phyloP scores from a whole-genome alignment of 1,140 invertebrate genomes.

The Medauroidea extradentata region DNA sequence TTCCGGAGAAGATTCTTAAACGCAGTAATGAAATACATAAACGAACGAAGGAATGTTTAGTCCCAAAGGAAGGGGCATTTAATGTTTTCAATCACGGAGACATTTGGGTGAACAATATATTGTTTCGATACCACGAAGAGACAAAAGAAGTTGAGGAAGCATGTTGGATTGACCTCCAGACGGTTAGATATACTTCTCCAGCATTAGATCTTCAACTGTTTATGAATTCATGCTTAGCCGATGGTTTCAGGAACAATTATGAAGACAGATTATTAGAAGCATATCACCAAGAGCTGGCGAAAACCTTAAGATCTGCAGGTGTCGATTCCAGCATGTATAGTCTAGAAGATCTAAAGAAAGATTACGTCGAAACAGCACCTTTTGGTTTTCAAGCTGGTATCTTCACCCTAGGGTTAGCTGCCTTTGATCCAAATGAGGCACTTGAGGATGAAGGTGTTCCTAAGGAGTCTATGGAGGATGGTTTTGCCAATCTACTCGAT shows the following conservation, averaged over 20 bases:
- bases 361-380: constrained; percentile 28
- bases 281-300: constrained; percentile 35
- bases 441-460: constrained; percentile 25
- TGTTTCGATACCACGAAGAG: constrained; percentile 38
- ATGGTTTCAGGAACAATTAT: constrained; percentile 36
- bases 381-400: constrained; percentile 34
- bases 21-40: not conserved
- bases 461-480: not conserved
- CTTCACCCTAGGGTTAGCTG: constrained; percentile 29
- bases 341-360: constrained; percentile 35
- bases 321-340: constrained; percentile 42
- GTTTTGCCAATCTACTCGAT: too few relatives aligned
- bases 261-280: constrained; percentile 41
- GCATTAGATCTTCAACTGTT: constrained; percentile 54
- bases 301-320: constrained; percentile 37
- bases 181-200: constrained; percentile 44
- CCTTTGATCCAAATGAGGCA: constrained; percentile 25
- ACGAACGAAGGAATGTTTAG: not conserved
- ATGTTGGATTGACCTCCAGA: constrained; percentile 41
- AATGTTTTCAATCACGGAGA: constrained; percentile 48
- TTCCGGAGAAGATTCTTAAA: not conserved
- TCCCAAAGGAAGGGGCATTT: not conserved
- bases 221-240: constrained; percentile 48
- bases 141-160: constrained; percentile 21
- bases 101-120: constrained; percentile 52